Conservation (phyloP, 2,888 invertebrate species). For the Gastrophysa polygoni region DNA sequence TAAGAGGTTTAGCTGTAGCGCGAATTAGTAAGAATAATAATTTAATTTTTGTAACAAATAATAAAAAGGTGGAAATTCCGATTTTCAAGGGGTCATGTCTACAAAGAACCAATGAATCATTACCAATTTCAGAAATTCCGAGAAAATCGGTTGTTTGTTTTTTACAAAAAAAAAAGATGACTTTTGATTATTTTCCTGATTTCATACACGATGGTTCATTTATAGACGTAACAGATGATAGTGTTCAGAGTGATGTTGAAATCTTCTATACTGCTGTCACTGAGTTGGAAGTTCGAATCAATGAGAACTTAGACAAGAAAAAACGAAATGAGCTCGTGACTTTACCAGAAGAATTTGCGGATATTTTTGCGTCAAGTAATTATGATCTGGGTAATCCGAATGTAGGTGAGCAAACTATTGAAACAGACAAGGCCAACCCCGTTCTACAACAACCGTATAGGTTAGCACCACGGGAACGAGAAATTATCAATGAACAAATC, state of each 20-base stretch:
- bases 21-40: neutral
- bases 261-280: neutral
- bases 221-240: neutral
- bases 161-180: neutral
- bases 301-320: neutral
- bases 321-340: neutral
- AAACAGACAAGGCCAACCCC: slow-evolving; percentile 19
- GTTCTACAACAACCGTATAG: slow-evolving; percentile 28
- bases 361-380: neutral
- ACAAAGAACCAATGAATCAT: neutral
- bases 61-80: neutral
- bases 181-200: neutral
- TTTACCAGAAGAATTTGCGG: neutral
- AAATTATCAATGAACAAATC: slow-evolving; percentile 18
- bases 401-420: slow-evolving; percentile 14
- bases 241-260: neutral
- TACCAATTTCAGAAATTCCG: neutral
- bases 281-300: neutral
- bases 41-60: neutral
- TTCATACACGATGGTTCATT: neutral
- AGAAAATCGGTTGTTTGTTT: slow-evolving; percentile 2
- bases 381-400: neutral
- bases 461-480: slow-evolving; percentile 15
- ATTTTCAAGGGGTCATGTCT: neutral
- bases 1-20: neutral